A percentile compares a stretch with the other conserved stretches of the same genome.
Evolutionary conservation across 2,888 invertebrate species (phyloP).

Genomic region (Elysia crispata): DNA sequence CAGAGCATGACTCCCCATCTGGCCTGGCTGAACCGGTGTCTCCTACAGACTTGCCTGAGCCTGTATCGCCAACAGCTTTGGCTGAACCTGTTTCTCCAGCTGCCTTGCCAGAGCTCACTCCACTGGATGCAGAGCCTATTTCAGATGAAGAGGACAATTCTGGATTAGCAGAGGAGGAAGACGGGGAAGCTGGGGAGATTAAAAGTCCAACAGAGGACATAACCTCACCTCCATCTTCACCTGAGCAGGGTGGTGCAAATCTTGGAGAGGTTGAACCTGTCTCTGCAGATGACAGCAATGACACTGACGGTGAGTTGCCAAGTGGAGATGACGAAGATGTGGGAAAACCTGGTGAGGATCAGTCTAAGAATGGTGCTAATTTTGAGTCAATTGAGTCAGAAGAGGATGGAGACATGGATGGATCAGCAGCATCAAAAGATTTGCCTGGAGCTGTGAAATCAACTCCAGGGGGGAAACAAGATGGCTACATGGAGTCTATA

Average conservation of each 20-base stretch:
- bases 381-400: conserved; percentile 49
- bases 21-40: not conserved
- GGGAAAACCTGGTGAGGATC: not conserved
- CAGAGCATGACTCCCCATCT: not conserved
- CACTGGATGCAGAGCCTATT: conserved; percentile 48
- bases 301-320: conserved; percentile 47
- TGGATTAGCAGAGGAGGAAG: conserved; percentile 10
- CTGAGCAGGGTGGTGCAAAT: conserved; percentile 31
- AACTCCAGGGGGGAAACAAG: not conserved
- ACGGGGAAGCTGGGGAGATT: conserved; percentile 44
- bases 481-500: conserved; percentile 52
- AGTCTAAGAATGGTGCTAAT: conserved; percentile 24
- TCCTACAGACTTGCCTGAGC: not conserved
- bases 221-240: conserved; percentile 34
- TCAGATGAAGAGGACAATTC: conserved; percentile 48
- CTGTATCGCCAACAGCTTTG: not conserved
- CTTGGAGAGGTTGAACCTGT: conserved; percentile 48
- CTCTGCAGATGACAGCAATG: conserved; percentile 48
- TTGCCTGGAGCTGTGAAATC: not conserved
- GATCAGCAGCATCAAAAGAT: not conserved
- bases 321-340: conserved; percentile 44
- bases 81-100: no score
- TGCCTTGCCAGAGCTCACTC: conserved; percentile 13
- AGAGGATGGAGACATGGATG: conserved; percentile 28
- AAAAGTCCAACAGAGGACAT: conserved; percentile 31